A percentile compares a stretch with the other conserved stretches of the same genome.
Evolutionary conservation across 2,797 vertebrate species (phyloP).

Genomic region (Coendou prehensilis): DNA sequence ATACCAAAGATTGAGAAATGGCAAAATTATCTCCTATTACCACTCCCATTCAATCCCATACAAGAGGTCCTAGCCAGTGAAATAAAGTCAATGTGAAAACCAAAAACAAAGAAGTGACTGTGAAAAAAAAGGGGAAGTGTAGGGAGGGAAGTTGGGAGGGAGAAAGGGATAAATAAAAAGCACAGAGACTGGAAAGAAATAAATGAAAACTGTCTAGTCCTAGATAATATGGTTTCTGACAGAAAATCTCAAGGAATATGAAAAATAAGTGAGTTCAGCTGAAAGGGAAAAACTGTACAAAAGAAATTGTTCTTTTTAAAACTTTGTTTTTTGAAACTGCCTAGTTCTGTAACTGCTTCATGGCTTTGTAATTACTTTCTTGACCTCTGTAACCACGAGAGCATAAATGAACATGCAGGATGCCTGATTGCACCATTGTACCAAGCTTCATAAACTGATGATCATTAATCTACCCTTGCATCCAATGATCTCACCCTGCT

Average conservation of each 20-base stretch:
- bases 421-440: too few species aligned
- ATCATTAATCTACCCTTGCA: too few species aligned
- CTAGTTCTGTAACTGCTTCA: too few species aligned
- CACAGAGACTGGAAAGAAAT: background rate
- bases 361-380: too few species aligned
- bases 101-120: background rate
- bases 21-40: background rate
- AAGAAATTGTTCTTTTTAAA: too few species aligned
- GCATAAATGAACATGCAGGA: too few species aligned
- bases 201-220: background rate
- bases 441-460: too few species aligned
- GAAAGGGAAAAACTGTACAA: too few species aligned
- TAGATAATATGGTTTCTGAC: background rate
- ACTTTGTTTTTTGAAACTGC: too few species aligned
- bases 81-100: background rate
- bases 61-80: background rate
- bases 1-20: background rate
- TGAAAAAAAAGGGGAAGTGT: too few species aligned
- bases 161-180: background rate
- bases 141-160: background rate
- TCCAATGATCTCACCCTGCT: too few species aligned
- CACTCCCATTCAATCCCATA: background rate
- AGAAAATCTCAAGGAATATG: background rate
- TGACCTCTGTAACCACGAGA: too few species aligned
- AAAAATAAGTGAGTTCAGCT: background rate